Conservation (phyloP, 2,113 vertebrate species). For the Nestor notabilis region DNA sequence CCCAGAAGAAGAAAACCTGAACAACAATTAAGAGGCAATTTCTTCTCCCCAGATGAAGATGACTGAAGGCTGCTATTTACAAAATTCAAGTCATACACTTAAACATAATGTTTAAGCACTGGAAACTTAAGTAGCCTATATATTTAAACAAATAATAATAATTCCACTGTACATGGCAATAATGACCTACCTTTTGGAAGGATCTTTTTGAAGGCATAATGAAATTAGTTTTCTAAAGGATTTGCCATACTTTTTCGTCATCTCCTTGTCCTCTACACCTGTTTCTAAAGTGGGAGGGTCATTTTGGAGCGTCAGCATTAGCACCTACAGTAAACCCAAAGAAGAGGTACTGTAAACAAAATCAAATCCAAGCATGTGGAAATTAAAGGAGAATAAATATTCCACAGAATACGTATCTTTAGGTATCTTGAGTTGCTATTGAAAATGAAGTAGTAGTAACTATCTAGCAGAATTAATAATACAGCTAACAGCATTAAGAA, state of each 20-base stretch:
- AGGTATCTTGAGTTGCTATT: background rate
- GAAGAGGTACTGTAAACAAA: background rate
- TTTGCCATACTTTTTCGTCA: constrained; percentile 97
- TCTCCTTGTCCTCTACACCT: constrained; percentile 95
- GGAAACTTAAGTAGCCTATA: background rate
- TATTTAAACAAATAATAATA: background rate
- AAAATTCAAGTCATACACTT: background rate
- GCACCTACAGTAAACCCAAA: constrained; percentile 81
- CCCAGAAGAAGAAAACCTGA: background rate
- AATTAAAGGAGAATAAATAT: background rate
- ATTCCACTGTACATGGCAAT: background rate
- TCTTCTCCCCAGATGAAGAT: background rate
- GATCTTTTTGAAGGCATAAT: constrained; percentile 99
- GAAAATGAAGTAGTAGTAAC: background rate
- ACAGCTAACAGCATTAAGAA: background rate
- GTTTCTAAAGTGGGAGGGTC: constrained; percentile 96
- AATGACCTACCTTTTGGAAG: constrained; percentile 91
- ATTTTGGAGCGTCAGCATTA: constrained; percentile 98
- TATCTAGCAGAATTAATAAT: background rate
- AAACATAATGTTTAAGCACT: background rate
- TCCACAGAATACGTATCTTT: background rate
- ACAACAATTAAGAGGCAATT: background rate
- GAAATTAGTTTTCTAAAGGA: constrained; percentile 98
- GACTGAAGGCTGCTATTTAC: background rate
- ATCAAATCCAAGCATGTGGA: background rate